Conservation (phyloP, 1,140 invertebrate genomes). For the Drosophila sp. region DNA sequence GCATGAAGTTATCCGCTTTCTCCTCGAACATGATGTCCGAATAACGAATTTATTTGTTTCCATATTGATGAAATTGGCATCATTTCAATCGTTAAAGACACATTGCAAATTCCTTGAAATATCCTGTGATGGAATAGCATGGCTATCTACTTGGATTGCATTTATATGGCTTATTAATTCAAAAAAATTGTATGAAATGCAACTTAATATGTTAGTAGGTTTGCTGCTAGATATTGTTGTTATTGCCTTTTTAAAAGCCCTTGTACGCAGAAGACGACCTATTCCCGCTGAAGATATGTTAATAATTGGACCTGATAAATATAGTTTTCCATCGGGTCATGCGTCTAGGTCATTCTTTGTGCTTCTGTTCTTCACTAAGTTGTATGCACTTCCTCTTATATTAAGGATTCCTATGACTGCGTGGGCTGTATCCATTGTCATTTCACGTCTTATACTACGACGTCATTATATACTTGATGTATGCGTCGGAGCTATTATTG, state of each 20-base stretch:
- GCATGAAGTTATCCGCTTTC: slow-evolving; percentile 38
- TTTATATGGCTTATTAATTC: slow-evolving; percentile 87
- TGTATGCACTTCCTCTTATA: slow-evolving; percentile 86
- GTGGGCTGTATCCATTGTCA: slow-evolving; percentile 90
- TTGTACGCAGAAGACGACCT: slow-evolving; percentile 90
- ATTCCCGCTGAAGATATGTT: slow-evolving; percentile 87
- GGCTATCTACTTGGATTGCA: slow-evolving; percentile 89
- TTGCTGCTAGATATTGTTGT: slow-evolving; percentile 93
- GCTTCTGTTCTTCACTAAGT: slow-evolving; percentile 87
- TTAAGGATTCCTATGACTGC: slow-evolving; percentile 86
- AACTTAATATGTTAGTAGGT: slow-evolving; percentile 93
- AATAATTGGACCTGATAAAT: slow-evolving; percentile 90
- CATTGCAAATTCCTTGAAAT: slow-evolving; percentile 89
- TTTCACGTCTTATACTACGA: slow-evolving; percentile 88
- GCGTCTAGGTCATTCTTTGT: slow-evolving; percentile 93
- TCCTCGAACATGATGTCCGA: slow-evolving; percentile 86
- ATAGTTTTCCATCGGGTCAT: slow-evolving; percentile 98
- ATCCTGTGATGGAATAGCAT: slow-evolving; percentile 95
- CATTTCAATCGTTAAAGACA: slow-evolving; percentile 85
- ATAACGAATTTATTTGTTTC: slow-evolving; percentile 87
- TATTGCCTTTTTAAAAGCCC: slow-evolving; percentile 92
- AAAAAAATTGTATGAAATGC: slow-evolving; percentile 90
- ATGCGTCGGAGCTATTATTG: slow-evolving; percentile 89
- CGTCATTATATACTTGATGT: slow-evolving; percentile 96
- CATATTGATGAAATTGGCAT: slow-evolving; percentile 84